Base-by-base conservation (phyloP, 2,888 invertebrate species). In the Tortricodes alternella region DNA sequence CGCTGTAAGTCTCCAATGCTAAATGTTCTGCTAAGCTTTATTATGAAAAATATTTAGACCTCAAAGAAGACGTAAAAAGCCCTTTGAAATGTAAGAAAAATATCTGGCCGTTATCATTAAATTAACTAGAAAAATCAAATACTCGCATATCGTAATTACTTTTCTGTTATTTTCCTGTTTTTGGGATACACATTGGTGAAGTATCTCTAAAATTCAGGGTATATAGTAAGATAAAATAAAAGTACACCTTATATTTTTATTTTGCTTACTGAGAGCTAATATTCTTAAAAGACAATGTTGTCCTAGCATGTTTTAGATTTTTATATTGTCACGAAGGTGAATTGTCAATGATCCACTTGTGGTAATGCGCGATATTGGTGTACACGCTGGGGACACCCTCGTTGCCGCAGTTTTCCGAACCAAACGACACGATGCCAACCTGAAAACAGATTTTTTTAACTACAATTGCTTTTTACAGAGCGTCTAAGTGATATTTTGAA, bases 341-440 rank as follows among this genome's bases (percentile, higher is more conserved):
- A 74, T 95, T 96, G 63, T 95, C 94, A 41, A 93, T 90, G 55
- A 96, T 95, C 96, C 96, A 96, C 27, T 92, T 92, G 32, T 93
- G 87, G 68, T 96, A 96, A 74, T 94, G 94, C 18, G 94, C 94
- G 39, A 96, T 90, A 65, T 94, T 94, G 0, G 95, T 94, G 72
- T 96, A 96, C 0, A 95, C 95, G 65, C 95, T 95, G 1, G 96
- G 95, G 0, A 95, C 92, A 2, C 94, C 95, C 53, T 92, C 87
- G 15, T 93, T 93, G 18, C 95, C 94, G 68, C 95, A 95, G 76
- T 95, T 95, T 65, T 95, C 95, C 0, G 95, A 95, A 1, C 96
- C 96, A 66, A 95, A 96, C 0, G 96, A 96, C 62, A 96, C 93
- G 29, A 96, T 94, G 23, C 96, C 96, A 60, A 95, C 92, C 95